Evolutionary conservation across 2,113 vertebrate genomes (phyloP), one percentile per base, ranked within the genome.

Genomic region (Pelmatolapia mariae): DNA sequence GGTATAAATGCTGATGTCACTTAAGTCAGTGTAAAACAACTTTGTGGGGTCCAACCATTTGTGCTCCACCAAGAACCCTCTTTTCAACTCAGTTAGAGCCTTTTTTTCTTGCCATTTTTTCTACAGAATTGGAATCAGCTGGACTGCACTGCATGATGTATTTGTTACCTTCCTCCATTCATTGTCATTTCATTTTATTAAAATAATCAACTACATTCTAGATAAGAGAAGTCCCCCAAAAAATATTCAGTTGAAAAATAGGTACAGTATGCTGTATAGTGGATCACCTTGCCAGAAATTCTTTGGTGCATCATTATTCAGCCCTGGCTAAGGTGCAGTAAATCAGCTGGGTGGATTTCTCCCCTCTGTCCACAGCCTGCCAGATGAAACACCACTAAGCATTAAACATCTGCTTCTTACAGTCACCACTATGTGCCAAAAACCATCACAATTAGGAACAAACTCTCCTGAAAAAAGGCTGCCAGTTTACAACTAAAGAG

Each of bases 231-330:
- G 43, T 63, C 82, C 7, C 36, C 47, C 12, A 86, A 38, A n/a
- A 76, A 54, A 52, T 19, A 81, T 82, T 89, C 19, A 84, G 53
- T 85, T 92, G 86, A 94, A 88, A 93, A 94, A 92, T 89, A 87
- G 33, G 52, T 86, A 68, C 33, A 68, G 33, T 38, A 61, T 47
- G 36, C 63, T 86, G 80, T 82, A 84, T 86, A 89, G 86, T 95
- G 53, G 82, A 94, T 95, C 90, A 89, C 86, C 89, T 90, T 93
- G 92, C 95, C 91, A 92, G 89, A 85, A 91, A 94, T 90, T 92
- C 86, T 92, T 91, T 90, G 87, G 83, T 86, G 36, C 86, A 90
- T 94, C 95, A 95, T 96, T 93, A 90, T 82, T 94, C 95, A 90
- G 56, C 66, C 59, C 73, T 63, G 57, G 87, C 87, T 83, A 82